A percentile compares a stretch with the other conserved stretches of the same genome.
Evolutionary conservation across 1,140 invertebrate species (phyloP).

Genomic region (Argopecten irradians): DNA sequence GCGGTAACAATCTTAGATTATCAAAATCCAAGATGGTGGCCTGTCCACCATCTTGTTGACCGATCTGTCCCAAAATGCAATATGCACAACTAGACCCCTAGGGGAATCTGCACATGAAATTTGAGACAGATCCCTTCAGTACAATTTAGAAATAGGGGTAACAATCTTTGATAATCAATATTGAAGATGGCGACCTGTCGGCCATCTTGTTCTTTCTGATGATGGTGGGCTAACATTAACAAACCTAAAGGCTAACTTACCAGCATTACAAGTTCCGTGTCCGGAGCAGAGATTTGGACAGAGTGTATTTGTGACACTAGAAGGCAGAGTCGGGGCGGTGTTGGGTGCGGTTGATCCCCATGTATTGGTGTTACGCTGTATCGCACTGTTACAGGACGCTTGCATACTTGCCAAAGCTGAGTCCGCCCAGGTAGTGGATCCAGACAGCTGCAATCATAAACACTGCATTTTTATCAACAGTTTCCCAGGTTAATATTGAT

Average conservation of each 20-base stretch:
- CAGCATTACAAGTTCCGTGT: conserved; percentile 49
- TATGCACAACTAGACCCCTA: too few relatives aligned
- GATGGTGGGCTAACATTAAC: too few relatives aligned
- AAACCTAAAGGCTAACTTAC: conserved; percentile 43
- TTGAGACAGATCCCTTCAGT: too few relatives aligned
- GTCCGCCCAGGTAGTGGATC: conserved; percentile 35
- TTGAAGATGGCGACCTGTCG: too few relatives aligned
- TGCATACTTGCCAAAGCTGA: conserved; percentile 45
- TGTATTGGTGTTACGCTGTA: conserved; percentile 36
- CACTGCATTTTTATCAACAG: not conserved
- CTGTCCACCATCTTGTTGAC: too few relatives aligned
- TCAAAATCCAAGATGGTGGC: too few relatives aligned
- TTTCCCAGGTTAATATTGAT: not conserved
- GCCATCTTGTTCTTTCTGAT: too few relatives aligned
- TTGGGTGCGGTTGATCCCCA: conserved; percentile 44
- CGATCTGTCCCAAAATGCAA: too few relatives aligned
- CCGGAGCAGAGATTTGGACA: conserved; percentile 53
- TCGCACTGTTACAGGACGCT: conserved; percentile 42
- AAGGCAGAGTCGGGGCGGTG: conserved; percentile 26
- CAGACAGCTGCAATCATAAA: conserved; percentile 44
- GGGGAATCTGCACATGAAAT: too few relatives aligned
- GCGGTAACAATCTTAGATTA: too few relatives aligned
- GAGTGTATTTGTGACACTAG: conserved; percentile 30
- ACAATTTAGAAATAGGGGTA: too few relatives aligned
- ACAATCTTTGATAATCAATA: too few relatives aligned